Conservation (phyloP, 2,113 vertebrate genomes). For the Drymodes brunneopygia region DNA sequence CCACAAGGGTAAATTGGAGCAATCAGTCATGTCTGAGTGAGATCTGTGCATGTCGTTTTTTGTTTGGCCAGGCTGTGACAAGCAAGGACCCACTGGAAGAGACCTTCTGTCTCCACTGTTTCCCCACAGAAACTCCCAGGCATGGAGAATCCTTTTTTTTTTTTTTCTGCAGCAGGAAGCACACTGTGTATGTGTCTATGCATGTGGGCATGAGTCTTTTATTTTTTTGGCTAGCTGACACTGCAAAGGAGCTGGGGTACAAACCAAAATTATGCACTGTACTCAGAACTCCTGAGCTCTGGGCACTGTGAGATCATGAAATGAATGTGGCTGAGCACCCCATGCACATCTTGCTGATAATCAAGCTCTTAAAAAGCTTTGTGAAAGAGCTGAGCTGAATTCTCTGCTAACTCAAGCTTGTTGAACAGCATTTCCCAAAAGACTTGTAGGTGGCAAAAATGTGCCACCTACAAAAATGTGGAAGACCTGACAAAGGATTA, state of each 20-base stretch:
- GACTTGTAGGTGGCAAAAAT: background rate
- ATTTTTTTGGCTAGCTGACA: background rate
- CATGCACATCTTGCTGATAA: background rate
- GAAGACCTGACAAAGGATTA: background rate
- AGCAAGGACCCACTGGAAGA: background rate
- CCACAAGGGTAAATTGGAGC: background rate
- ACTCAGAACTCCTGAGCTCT: background rate
- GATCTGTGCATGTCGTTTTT: fast-evolving
- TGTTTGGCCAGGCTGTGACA: background rate
- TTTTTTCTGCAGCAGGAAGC: background rate
- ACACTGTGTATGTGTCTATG: background rate
- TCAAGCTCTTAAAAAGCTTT: background rate
- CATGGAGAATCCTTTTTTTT: background rate
- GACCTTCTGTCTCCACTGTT: background rate
- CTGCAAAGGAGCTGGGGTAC: background rate
- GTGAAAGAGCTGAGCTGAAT: background rate
- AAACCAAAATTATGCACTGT: background rate
- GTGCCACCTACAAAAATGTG: background rate
- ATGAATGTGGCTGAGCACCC: background rate
- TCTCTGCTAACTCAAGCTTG: background rate
- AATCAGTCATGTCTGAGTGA: background rate
- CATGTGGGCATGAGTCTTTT: fast-evolving
- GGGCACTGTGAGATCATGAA: background rate
- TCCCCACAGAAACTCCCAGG: background rate
- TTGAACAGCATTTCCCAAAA: background rate